These are phyloP conservation scores for Aporrectodea caliginosa DNA, from an alignment of 1,140 invertebrate genomes.

Conservation along the genomic window DNA sequence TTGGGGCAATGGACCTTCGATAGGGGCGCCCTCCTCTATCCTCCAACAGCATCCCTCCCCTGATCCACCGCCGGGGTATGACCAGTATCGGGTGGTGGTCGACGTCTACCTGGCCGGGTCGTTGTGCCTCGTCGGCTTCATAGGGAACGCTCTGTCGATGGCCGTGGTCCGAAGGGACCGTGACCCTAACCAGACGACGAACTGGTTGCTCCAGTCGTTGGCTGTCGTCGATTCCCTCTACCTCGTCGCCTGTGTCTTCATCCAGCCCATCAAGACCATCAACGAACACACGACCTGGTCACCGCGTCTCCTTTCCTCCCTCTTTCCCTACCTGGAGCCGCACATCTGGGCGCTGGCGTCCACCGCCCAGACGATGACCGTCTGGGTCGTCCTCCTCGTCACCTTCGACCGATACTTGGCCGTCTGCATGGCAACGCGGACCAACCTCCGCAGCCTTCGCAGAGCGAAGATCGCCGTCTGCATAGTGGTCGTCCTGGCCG, in stretches of 20 bases:
- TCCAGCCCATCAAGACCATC: constrained; percentile 30
- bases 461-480: constrained; percentile 15
- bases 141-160: constrained; percentile 32
- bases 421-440: constrained; percentile 23
- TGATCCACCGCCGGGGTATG: background rate
- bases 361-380: constrained; percentile 29
- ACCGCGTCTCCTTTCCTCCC: constrained; percentile 4
- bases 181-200: constrained; percentile 28
- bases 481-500: constrained; percentile 16
- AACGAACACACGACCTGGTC: constrained; percentile 26
- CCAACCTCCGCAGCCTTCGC: constrained; percentile 14
- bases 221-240: constrained; percentile 32
- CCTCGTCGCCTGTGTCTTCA: constrained; percentile 31
- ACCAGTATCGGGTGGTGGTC: constrained; percentile 22
- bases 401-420: constrained; percentile 32
- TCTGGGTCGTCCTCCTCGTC: constrained; percentile 32
- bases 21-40: too few species aligned
- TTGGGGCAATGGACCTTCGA: too few species aligned
- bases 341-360: constrained; percentile 27
- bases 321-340: constrained; percentile 24
- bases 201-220: constrained; percentile 29
- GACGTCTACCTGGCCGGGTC: constrained; percentile 30
- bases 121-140: constrained; percentile 25
- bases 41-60: too few species aligned
- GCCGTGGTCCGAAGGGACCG: constrained; percentile 27